Conservation (phyloP, 2,113 vertebrate species). For the Rousettus leschenaultii region DNA sequence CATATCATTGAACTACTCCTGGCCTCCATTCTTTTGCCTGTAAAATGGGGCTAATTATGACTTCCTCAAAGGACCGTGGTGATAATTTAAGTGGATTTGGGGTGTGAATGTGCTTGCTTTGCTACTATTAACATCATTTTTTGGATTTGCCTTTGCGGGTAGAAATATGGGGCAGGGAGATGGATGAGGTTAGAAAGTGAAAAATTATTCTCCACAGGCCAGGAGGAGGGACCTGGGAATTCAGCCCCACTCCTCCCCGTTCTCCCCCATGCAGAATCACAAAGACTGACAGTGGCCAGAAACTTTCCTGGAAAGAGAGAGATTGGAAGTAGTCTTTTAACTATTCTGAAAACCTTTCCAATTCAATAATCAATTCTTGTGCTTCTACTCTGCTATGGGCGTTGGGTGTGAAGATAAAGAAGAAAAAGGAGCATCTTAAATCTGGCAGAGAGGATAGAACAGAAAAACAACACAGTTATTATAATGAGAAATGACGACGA, state of each 20-base stretch:
- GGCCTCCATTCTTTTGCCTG: neutral
- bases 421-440: neutral
- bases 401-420: neutral
- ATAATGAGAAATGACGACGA: neutral
- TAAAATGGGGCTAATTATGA: neutral
- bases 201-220: neutral
- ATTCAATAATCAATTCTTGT: neutral
- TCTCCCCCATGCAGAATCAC: neutral
- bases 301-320: neutral
- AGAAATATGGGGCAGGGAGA: neutral
- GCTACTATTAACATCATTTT: neutral
- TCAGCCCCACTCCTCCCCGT: too few relatives aligned
- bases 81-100: neutral
- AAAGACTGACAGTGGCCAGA: neutral
- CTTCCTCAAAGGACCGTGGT: neutral
- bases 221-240: neutral
- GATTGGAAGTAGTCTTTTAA: neutral
- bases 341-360: neutral
- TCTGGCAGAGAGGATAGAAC: neutral
- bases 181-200: neutral
- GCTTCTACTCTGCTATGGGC: neutral
- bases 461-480: neutral
- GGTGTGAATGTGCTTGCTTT: neutral
- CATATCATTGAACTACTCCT: neutral
- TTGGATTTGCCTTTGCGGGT: neutral